phyloP scores from a whole-genome alignment of 2,113 vertebrate genomes.

The Carassius gibelio region DNA sequence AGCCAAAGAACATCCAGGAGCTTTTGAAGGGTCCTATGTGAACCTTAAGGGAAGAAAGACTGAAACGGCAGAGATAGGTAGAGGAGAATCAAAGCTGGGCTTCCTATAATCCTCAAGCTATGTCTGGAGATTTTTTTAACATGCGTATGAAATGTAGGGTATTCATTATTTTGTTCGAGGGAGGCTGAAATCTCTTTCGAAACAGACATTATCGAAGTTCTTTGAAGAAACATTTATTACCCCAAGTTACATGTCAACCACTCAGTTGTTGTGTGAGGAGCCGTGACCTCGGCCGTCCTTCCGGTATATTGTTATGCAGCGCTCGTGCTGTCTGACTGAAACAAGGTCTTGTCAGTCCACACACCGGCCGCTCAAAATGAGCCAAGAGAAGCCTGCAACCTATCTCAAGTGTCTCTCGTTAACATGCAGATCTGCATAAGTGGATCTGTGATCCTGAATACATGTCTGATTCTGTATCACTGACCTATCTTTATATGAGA shows the following conservation, averaged over 20 bases:
- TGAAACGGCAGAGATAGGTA: not conserved
- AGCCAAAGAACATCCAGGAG: constrained; percentile 2
- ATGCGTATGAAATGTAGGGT: not conserved
- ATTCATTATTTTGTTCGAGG: too few relatives aligned
- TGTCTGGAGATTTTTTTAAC: constrained; percentile 8
- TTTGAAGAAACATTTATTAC: not conserved
- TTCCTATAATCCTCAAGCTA: constrained; percentile 34
- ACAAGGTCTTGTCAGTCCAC: constrained; percentile 32
- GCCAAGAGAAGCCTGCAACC: constrained; percentile 32
- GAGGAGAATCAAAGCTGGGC: constrained; percentile 40
- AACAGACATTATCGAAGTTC: not conserved
- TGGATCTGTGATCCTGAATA: not conserved
- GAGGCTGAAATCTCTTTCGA: not conserved
- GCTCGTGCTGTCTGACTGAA: constrained; percentile 45
- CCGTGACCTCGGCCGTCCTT: not conserved
- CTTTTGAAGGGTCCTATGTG: constrained; percentile 23
- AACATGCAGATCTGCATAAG: constrained; percentile 6
- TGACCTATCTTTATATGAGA: not conserved
- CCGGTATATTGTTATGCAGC: constrained; percentile 41
- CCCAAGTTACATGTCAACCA: not conserved
- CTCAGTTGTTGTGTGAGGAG: not conserved
- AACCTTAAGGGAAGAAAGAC: constrained; percentile 9
- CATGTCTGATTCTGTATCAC: not conserved
- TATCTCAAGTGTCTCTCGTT: constrained; percentile 30
- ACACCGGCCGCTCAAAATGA: constrained; percentile 13